Evolutionary conservation across 2,113 vertebrate species (phyloP).

Genomic region (Alexandromys fortis): DNA sequence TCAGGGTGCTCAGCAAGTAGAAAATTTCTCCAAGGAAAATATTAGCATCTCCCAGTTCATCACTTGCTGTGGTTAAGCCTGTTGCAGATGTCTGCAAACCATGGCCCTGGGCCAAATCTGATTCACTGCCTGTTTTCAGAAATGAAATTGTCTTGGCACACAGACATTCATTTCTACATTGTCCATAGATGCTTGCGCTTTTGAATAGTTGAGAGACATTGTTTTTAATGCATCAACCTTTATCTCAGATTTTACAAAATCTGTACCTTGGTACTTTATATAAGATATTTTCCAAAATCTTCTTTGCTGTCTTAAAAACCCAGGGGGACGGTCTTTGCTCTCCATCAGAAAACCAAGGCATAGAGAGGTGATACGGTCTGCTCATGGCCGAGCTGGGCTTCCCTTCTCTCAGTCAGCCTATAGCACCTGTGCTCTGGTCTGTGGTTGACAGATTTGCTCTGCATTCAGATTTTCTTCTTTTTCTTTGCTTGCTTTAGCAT

Average conservation of each 20-base stretch:
- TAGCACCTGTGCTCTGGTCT: not conserved
- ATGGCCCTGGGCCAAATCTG: not conserved
- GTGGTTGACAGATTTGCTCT: not conserved
- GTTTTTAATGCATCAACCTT: not conserved
- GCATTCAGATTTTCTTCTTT: not conserved
- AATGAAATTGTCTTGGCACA: slow-evolving; percentile 42
- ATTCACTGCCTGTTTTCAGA: not conserved
- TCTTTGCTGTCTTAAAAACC: not conserved
- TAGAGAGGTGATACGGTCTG: not conserved
- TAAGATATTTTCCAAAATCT: not conserved
- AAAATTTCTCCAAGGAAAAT: slow-evolving; percentile 39
- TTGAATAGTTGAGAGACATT: not conserved
- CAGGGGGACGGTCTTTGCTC: not conserved
- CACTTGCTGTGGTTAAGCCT: not conserved
- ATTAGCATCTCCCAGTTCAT: not conserved
- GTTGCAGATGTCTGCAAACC: not conserved
- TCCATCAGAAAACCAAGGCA: not conserved
- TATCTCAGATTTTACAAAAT: not conserved
- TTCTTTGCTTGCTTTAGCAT: not conserved
- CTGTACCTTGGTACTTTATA: not conserved
- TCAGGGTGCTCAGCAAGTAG: not conserved
- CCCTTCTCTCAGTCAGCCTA: not conserved
- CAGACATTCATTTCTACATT: not conserved
- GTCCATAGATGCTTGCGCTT: not conserved
- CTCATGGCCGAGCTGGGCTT: not conserved